These are phyloP conservation scores for Nomia melanderi DNA, from an alignment of 1,140 invertebrate species.

Conservation along the genomic window DNA sequence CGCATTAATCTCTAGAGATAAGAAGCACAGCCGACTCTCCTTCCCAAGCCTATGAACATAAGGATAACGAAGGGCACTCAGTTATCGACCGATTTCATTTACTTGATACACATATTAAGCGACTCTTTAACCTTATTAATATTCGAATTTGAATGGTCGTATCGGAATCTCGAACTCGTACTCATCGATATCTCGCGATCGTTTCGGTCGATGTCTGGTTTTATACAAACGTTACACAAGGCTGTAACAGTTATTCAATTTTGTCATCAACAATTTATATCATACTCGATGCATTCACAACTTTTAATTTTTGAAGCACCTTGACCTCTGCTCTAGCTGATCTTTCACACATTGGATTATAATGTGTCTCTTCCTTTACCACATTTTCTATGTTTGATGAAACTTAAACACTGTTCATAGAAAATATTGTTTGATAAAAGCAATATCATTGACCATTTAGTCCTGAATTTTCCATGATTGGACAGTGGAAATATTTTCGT, in stretches of 20 bases:
- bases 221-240: background rate
- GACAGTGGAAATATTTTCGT: no score
- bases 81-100: background rate
- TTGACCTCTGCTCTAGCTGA: background rate
- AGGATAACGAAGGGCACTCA: background rate
- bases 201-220: background rate
- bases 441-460: no score
- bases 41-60: background rate
- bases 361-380: background rate
- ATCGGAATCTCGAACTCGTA: background rate
- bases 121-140: background rate
- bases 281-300: background rate
- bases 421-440: background rate
- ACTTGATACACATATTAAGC: background rate
- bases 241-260: background rate
- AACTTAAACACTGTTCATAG: background rate
- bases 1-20: conserved; percentile 7
- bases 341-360: background rate
- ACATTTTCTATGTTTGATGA: background rate
- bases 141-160: background rate
- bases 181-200: background rate
- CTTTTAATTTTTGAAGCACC: background rate
- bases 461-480: no score
- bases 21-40: background rate
- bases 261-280: background rate